Percentiles rank a stretch among this genome's conserved stretches.
Conservation (phyloP, 2,113 vertebrate species). For the Oryzias woworae region DNA sequence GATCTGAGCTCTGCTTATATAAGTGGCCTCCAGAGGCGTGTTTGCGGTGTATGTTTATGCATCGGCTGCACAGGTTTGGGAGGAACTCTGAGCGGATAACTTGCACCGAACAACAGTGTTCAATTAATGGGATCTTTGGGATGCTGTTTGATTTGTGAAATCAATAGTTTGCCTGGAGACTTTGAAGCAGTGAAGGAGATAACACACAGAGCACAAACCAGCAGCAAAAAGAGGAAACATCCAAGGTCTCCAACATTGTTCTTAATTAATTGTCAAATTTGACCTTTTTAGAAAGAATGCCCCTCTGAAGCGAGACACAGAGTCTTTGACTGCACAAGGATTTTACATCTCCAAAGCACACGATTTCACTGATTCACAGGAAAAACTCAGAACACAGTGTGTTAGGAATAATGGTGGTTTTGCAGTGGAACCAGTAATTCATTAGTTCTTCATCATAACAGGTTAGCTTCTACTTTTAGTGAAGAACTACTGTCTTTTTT, state of each 20-base stretch:
- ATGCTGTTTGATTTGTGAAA: slow-evolving; percentile 19
- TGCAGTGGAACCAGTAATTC: too few species aligned
- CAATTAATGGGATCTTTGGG: slow-evolving; percentile 13
- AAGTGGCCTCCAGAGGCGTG: slow-evolving; percentile 43
- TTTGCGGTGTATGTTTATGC: slow-evolving; percentile 13
- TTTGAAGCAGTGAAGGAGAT: neutral
- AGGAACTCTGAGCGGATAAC: slow-evolving; percentile 24
- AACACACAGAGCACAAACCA: neutral
- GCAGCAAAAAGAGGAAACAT: neutral
- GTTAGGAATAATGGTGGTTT: too few species aligned
- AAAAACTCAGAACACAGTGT: neutral
- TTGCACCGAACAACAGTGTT: slow-evolving; percentile 16
- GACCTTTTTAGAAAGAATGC: neutral
- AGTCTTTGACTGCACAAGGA: neutral
- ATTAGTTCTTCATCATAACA: too few species aligned
- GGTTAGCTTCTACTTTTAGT: too few species aligned
- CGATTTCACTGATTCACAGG: neutral
- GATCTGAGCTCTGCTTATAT: slow-evolving; percentile 39
- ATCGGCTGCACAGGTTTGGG: slow-evolving; percentile 17
- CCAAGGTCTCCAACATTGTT: neutral
- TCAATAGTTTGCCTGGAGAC: neutral
- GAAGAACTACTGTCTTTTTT: too few species aligned
- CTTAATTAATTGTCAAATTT: neutral
- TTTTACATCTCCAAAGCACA: neutral
- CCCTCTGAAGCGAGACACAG: neutral